Evolutionary conservation across 2,888 invertebrate species (phyloP).

Genomic region (Ariolimax columbianus): DNA sequence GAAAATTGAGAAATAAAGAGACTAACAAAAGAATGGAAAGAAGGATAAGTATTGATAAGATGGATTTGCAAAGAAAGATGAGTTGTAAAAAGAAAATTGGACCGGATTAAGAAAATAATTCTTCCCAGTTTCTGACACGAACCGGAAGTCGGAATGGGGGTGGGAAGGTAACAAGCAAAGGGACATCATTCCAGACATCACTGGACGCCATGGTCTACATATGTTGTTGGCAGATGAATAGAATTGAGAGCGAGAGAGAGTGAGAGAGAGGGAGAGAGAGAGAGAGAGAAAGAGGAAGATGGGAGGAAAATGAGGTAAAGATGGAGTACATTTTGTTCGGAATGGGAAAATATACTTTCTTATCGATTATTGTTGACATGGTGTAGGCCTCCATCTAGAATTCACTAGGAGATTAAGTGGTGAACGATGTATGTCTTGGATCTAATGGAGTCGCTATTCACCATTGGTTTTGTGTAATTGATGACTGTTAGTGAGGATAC

Average conservation of each 20-base stretch:
- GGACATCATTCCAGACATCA: not conserved
- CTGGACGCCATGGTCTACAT: not conserved
- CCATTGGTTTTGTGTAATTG: not conserved
- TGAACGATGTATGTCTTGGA: not conserved
- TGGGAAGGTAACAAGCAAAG: too few species aligned
- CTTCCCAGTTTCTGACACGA: not conserved
- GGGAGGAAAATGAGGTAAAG: not conserved
- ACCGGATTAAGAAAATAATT: not conserved
- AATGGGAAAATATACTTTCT: too few species aligned
- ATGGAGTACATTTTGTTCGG: not conserved
- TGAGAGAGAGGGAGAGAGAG: not conserved
- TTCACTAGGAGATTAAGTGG: not conserved
- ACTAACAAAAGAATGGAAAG: not conserved
- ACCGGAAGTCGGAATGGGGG: not conserved
- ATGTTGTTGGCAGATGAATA: not conserved
- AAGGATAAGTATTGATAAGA: not conserved
- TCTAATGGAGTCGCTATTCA: not conserved
- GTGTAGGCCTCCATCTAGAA: not conserved
- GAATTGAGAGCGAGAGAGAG: not conserved
- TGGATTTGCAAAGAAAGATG: not conserved
- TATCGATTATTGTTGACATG: not conserved
- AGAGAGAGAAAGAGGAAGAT: not conserved
- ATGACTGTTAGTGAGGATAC: not conserved
- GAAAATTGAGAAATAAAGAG: too few species aligned
- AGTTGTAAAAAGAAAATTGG: not conserved